A percentile compares a stretch with the other conserved stretches of the same genome.
These are phyloP conservation scores for Drosophila rufa DNA, from an alignment of 1,140 invertebrate genomes.

Conservation along the genomic window DNA sequence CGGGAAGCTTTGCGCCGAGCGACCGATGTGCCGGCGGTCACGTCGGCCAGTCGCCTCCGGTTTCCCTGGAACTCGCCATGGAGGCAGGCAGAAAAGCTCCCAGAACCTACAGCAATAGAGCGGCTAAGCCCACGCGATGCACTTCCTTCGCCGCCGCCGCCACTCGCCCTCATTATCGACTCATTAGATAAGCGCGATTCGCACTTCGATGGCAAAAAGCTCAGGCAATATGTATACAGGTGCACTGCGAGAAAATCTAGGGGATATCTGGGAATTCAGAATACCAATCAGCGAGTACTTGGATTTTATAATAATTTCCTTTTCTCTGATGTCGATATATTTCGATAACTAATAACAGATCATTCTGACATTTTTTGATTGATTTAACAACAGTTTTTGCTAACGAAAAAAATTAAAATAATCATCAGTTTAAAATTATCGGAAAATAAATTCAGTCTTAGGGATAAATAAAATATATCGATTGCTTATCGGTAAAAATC, in stretches of 20 bases:
- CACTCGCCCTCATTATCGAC: constrained; percentile 61
- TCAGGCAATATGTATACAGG: background rate
- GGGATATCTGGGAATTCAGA: background rate
- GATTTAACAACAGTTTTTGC: too few species aligned
- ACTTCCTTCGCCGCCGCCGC: constrained; percentile 56
- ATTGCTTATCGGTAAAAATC: too few species aligned
- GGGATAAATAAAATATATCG: too few species aligned
- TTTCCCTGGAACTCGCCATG: background rate
- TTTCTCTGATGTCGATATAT: too few species aligned
- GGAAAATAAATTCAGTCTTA: too few species aligned
- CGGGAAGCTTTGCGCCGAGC: constrained; percentile 27
- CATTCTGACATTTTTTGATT: too few species aligned
- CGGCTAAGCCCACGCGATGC: constrained; percentile 35
- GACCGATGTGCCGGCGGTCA: constrained; percentile 64
- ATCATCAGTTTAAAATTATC: too few species aligned
- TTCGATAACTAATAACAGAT: too few species aligned
- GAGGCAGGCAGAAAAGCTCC: constrained; percentile 40
- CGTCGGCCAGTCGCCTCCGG: constrained; percentile 56
- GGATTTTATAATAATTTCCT: too few species aligned
- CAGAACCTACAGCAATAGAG: background rate
- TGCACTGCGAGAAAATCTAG: background rate
- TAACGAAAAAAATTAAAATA: too few species aligned
- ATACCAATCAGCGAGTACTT: too few species aligned
- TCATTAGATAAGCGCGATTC: constrained; percentile 69
- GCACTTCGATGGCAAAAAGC: constrained; percentile 55